A percentile compares a stretch with the other conserved stretches of the same genome.
These are phyloP conservation scores for Mnemiopsis leidyi DNA, from an alignment of 37 sponge, comb jelly and placozoan species.

Conservation along the genomic window DNA sequence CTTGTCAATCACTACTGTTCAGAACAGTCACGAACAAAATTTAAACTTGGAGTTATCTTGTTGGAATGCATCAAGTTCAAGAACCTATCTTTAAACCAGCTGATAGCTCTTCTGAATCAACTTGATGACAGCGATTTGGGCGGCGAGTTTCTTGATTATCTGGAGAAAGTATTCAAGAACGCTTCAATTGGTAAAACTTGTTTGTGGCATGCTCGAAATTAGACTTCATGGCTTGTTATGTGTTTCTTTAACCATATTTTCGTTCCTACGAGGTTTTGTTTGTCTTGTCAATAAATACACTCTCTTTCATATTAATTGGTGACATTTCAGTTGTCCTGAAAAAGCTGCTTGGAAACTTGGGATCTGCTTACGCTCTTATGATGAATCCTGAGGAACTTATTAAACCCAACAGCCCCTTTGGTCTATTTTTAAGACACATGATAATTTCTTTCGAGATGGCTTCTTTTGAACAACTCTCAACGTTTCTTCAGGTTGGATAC, in stretches of 20 bases:
- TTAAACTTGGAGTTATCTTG: slow-evolving; percentile 29
- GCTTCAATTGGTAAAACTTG: neutral
- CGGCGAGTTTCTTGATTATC: neutral
- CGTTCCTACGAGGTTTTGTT: too few species aligned
- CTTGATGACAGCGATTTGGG: slow-evolving; percentile 35
- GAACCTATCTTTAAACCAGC: slow-evolving; percentile 36
- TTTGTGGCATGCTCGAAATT: too few species aligned
- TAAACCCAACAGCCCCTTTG: slow-evolving; percentile 51
- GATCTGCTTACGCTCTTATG: slow-evolving; percentile 23
- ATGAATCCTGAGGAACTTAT: neutral
- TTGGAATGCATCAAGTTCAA: slow-evolving; percentile 46
- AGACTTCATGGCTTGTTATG: too few species aligned
- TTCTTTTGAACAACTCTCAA: neutral
- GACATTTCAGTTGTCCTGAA: slow-evolving; percentile 24
- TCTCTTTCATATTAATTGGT: too few species aligned
- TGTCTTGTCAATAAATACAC: too few species aligned
- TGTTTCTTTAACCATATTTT: too few species aligned
- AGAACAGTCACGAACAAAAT: slow-evolving; percentile 4
- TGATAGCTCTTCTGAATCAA: slow-evolving; percentile 5
- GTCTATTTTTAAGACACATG: slow-evolving; percentile 36
- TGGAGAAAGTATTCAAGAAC: slow-evolving; percentile 26
- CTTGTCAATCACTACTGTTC: slow-evolving; percentile 32
- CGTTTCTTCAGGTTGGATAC: slow-evolving; percentile 52
- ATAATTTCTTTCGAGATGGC: slow-evolving; percentile 42
- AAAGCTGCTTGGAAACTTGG: neutral